phyloP scores from a whole-genome alignment of 2,797 vertebrate genomes.

The Poecilia velifera region DNA sequence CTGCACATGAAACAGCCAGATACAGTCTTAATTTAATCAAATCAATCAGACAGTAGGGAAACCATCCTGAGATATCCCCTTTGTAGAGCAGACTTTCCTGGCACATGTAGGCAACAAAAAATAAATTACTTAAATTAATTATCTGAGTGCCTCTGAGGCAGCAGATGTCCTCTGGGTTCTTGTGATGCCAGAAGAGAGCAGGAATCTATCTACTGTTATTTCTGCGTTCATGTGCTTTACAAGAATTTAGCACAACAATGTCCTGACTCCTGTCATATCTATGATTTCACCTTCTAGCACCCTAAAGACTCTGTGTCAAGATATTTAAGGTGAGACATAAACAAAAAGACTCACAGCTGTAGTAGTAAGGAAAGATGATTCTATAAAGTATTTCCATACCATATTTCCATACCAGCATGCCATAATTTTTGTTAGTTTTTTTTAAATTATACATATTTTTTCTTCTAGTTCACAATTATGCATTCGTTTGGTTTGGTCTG shows the following conservation, averaged over 20 bases:
- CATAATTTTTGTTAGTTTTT: neutral
- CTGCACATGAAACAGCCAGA: neutral
- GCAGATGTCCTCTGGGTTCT: constrained; percentile 72
- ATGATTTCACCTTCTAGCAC: neutral
- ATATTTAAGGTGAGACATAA: neutral
- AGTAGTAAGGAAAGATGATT: neutral
- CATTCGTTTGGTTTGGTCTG: neutral
- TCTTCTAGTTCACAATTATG: neutral
- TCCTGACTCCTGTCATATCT: neutral
- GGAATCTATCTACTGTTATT: constrained; percentile 77
- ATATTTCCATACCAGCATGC: neutral
- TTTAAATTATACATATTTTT: neutral
- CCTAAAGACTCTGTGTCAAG: neutral
- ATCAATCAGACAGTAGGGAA: neutral
- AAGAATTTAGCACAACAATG: constrained; percentile 73
- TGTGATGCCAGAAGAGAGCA: constrained; percentile 72
- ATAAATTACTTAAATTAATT: neutral
- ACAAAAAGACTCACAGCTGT: neutral
- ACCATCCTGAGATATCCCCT: neutral
- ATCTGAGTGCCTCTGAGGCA: constrained; percentile 57
- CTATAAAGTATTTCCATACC: neutral
- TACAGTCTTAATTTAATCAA: neutral
- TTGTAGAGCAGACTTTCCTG: neutral
- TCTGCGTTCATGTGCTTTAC: constrained; percentile 64
- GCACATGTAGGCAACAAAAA: neutral